Base-by-base conservation (phyloP, 2,888 invertebrate genomes). In the Ennomos quercinarius region DNA sequence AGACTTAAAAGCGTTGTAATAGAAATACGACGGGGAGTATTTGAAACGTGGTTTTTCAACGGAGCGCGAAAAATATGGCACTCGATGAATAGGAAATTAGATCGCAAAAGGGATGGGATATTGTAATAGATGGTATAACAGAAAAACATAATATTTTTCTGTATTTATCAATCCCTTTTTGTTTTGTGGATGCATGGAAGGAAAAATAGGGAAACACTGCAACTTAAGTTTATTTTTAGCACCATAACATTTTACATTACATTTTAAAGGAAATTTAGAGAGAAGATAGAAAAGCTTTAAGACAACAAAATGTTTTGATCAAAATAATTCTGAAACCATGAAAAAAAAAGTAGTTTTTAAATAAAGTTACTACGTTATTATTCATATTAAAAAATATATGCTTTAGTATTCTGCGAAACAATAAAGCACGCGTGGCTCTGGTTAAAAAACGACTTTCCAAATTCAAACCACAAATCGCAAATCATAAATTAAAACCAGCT, bases 71-170 rank as follows among this genome's bases (percentile, higher is more conserved):
- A 82, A 84, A 83, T 78, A 79, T 79, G 76, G 74, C 73, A 76
- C 77, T 74, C 80, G 80, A 82, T 86, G 83, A 84, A 86, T 86
- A 78, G 83, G 83, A 86, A 88, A 87, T 88, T 85, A 87, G 83
- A 84, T 84, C 78, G 75, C 73, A 74, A 77, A 74, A 71, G 77
- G 76, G 78, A 80, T 80, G 78, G 77, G 77, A 81, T 83, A 83
- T 85, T 84, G 81, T 83, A 83, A 84, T 79, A 76, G 76, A 80
- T 76, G 74, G 77, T 72, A 81, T 84, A 63, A 65, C 49, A 61
- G 63, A 69, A 70, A 66, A 58, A 61, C 17, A 49, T 52, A 39
- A 40, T 52, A 48, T 58, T 52, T 49, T 51, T 62, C 9, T 57
- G 51, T 46, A 13, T 60, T 48, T 60, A 51, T 52, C 41, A 58